Evolutionary conservation across 2,888 invertebrate genomes (phyloP), one percentile per base, ranked within the genome.

Genomic region (Drosophila merina): DNA sequence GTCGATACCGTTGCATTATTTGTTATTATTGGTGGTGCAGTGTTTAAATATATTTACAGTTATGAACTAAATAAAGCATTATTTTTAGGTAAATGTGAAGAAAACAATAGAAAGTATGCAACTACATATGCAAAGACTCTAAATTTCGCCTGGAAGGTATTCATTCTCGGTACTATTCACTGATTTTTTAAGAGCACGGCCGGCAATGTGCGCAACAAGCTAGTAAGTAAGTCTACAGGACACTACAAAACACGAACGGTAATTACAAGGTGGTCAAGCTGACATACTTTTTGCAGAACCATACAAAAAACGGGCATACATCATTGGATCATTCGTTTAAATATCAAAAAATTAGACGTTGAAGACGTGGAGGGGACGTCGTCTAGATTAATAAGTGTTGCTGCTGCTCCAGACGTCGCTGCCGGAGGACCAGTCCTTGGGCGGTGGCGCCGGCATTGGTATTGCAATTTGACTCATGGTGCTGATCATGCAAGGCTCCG

Each of bases 381-480:
- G 9, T 84, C 68, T 49, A 88, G 60, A 45, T 87, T 67, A 36
- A 88, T 79, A 51, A 85, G 77, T 45, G 69, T 73, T 26, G 67
- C 64, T 26, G 28, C 50, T 49, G 48, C 58, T 26, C 57, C 36
- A 14, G 28, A 33, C 9, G 52, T 48, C 28, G 47, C 31, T 10
- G 42, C 60, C 2, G 28, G 14, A 14, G 14, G 14, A 14, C 47
- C 45, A 25, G 31, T 28, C 64, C 50, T 86, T 88, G 55, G 84
- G 81, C 56, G 90, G 88, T 50, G 91, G 91, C 51, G 91, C 90
- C 14, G 91, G 91, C 86, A 91, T 88, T 9, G 91, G 91, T 77
- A 91, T 91, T 67, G 91, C 90, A 73, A 91, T 90, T 8, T 77
- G 51, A 47, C 89, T 91, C 91, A 91, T 90, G 36, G 90, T 90